phyloP scores from a whole-genome alignment of 1,140 invertebrate genomes.

The Hylaeus anthracinus region DNA sequence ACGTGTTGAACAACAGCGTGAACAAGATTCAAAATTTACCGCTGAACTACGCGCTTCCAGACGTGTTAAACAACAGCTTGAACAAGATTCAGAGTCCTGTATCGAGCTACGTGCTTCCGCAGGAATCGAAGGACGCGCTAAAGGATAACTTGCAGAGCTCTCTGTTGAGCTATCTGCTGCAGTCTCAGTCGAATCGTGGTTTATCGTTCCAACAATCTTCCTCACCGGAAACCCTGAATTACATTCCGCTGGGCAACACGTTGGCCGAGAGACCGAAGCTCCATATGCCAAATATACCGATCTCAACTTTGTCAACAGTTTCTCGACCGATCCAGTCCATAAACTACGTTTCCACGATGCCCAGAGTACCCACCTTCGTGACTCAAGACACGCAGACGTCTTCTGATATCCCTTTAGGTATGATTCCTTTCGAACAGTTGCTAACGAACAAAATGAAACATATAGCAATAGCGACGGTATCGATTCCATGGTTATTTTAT shows the following conservation, averaged over 20 bases:
- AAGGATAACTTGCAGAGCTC: conserved; percentile 46
- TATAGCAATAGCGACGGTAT: too few species aligned
- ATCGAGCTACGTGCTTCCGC: conserved; percentile 35
- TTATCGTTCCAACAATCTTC: conserved; percentile 47
- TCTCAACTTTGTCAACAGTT: conserved; percentile 54
- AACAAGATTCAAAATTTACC: neutral
- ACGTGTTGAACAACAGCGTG: neutral
- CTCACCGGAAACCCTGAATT: conserved; percentile 54
- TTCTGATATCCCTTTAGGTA: conserved; percentile 33
- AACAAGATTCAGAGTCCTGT: conserved; percentile 11
- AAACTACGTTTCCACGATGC: conserved; percentile 42
- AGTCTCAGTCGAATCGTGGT: conserved; percentile 12
- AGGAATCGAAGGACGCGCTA: conserved; percentile 27
- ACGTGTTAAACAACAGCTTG: neutral
- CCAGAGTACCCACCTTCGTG: conserved; percentile 23
- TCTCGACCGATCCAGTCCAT: conserved; percentile 46
- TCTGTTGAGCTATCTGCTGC: conserved; percentile 40
- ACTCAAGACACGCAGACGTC: conserved; percentile 13
- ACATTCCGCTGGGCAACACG: conserved; percentile 43
- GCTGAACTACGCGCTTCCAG: neutral
- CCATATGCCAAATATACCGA: conserved; percentile 44
- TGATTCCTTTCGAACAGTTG: too few species aligned
- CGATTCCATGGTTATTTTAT: too few species aligned
- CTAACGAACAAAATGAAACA: too few species aligned
- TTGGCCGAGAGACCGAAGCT: conserved; percentile 38